Evolutionary conservation across 1,140 invertebrate genomes (phyloP), one percentile per base, ranked within the genome.

Genomic region (Apolygus lucorum): DNA sequence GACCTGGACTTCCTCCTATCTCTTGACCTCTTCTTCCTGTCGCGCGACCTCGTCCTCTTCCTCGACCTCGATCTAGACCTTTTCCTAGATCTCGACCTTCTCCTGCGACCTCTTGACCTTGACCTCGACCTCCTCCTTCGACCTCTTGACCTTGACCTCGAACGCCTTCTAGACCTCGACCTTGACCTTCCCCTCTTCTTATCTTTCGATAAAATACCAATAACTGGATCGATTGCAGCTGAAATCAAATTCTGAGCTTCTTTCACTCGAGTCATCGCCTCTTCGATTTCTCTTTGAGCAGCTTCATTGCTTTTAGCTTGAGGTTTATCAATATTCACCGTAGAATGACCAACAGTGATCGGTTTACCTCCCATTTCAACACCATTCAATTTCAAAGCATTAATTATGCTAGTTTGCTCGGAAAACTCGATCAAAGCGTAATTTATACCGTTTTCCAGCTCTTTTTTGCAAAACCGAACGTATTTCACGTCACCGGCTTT

Each of bases 401-500:
- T 85, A 1, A 96, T 83, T 25, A 99, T 87, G 74, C 88, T 89
- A 14, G 87, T 84, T 78, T 99, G 96, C 74, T 98, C 94, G 24
- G 90, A 88, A 77, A 98, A 95, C 80, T 99, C 97, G 68, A 99
- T 85, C 72, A 98, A 85, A 4, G 93, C 93, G 81, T 91, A 93
- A 27, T 84, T 81, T 28, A 86, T 83, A 1, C 84, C 82, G 4
- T 52, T 17, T 73, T 92, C 87, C 42, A 83, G 85, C 69, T 95
- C 89, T 76, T 92, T 85, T 4, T 90, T 90, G 77, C 94, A 95
- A 79, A 96, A 90, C 24, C 96, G 83, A 13, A 96, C 82, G 81
- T 98, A 99, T 79, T 98, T 99, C 0, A 99, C 91, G 82, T 98
- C 95, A 21, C 95, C 92, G 65, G 90, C 91, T 72, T 82, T 83